A percentile compares a stretch with the other conserved stretches of the same genome.
Conservation (phyloP, 2,888 invertebrate genomes). For the Acleris cristana region DNA sequence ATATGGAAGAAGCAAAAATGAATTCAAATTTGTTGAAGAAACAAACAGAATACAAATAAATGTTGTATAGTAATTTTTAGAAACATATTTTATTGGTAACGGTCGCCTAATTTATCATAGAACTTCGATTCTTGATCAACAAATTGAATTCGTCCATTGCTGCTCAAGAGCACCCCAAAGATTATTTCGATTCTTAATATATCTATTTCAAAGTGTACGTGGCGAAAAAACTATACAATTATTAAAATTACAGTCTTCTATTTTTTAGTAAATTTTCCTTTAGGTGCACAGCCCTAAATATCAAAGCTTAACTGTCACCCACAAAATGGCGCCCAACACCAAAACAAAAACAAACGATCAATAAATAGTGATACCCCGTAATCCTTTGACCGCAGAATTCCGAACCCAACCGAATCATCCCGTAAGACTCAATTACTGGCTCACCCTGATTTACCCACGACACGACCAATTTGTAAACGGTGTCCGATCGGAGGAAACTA, state of each 20-base stretch:
- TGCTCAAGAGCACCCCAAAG: no score
- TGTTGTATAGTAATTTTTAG: no score
- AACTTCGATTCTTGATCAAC: not conserved
- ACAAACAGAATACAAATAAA: no score
- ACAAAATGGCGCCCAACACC: constrained; percentile 42
- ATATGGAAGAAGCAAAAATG: not conserved
- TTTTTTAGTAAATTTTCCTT: no score
- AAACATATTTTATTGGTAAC: no score
- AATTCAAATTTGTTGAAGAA: not conserved
- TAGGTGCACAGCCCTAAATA: not conserved
- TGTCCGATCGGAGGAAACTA: constrained; percentile 76
- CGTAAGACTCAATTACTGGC: constrained; percentile 82
- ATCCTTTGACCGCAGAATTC: constrained; percentile 76
- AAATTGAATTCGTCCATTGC: not conserved
- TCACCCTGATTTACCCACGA: constrained; percentile 80
- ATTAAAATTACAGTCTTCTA: no score
- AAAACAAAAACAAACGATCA: constrained; percentile 60
- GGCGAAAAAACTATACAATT: no score
- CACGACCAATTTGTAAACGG: constrained; percentile 82
- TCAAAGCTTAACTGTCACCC: not conserved
- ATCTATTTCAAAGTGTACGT: no score
- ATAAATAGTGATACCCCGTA: constrained; percentile 74
- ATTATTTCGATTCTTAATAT: no score
- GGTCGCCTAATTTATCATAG: no score
- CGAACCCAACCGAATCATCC: constrained; percentile 73